These are phyloP conservation scores for Microcebus griseorufus DNA, from an alignment of 2,113 vertebrate genomes.

Conservation along the genomic window DNA sequence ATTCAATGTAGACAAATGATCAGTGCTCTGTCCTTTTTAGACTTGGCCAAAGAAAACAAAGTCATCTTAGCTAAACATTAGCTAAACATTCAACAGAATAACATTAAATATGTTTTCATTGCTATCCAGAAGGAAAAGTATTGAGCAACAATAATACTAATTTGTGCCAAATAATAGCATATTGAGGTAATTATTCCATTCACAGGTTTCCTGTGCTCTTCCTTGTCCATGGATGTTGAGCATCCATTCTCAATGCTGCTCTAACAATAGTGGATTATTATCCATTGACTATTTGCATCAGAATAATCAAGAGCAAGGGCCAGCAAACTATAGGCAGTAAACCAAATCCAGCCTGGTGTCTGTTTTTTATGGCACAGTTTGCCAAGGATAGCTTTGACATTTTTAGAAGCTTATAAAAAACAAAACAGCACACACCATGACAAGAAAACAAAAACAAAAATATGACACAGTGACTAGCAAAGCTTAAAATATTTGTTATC, in stretches of 20 bases:
- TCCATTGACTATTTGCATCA: background rate
- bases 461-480: background rate
- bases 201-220: background rate
- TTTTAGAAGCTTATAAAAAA: background rate
- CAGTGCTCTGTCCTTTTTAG: background rate
- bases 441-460: background rate
- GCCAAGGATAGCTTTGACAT: background rate
- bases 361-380: background rate
- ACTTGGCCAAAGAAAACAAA: conserved; percentile 20
- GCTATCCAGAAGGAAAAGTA: background rate
- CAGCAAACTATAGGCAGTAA: background rate
- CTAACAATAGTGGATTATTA: background rate
- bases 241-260: background rate
- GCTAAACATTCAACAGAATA: background rate
- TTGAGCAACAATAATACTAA: background rate
- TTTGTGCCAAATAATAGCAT: background rate
- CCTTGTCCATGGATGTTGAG: background rate
- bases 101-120: background rate
- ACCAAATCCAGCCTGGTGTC: background rate
- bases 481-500: background rate
- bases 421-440: background rate
- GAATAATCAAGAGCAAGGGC: background rate
- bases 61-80: background rate
- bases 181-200: background rate
- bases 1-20: background rate